These are phyloP conservation scores for Ceriagrion tenellum DNA, from an alignment of 2,888 invertebrate genomes.

Conservation along the genomic window DNA sequence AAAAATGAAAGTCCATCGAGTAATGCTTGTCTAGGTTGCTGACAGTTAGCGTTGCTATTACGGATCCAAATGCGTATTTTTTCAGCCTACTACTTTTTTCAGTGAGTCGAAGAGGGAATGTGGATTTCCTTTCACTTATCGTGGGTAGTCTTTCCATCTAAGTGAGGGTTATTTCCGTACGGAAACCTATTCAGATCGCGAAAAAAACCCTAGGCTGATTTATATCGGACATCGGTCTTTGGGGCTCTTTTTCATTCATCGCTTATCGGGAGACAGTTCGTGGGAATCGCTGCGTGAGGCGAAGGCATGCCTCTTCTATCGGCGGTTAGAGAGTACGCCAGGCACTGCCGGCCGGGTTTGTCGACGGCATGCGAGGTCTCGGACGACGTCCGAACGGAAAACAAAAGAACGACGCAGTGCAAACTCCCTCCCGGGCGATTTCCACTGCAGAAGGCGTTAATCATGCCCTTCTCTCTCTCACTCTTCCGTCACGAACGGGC, in stretches of 20 bases:
- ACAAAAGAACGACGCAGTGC: background rate
- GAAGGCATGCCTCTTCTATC: background rate
- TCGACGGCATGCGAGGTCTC: background rate
- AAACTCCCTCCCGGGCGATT: background rate
- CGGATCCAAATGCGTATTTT: too few species aligned
- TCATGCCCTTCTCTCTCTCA: background rate
- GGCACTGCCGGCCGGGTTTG: background rate
- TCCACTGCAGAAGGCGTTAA: background rate
- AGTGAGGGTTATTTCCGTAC: too few species aligned
- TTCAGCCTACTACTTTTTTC: too few species aligned
- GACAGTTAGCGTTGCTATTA: too few species aligned
- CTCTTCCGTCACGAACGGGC: background rate
- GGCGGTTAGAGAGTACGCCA: background rate
- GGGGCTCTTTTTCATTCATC: background rate
- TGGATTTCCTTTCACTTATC: too few species aligned
- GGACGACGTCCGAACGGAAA: background rate
- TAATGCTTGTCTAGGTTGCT: too few species aligned
- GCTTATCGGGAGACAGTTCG: background rate
- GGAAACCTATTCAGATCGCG: background rate
- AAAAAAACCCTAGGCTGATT: background rate
- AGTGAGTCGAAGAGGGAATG: too few species aligned
- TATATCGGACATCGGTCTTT: background rate
- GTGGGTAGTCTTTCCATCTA: too few species aligned
- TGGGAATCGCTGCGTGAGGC: background rate
- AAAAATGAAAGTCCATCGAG: too few species aligned